phyloP scores from a whole-genome alignment of 92 coral and sea anemone species.

The Siderastrea radians region DNA sequence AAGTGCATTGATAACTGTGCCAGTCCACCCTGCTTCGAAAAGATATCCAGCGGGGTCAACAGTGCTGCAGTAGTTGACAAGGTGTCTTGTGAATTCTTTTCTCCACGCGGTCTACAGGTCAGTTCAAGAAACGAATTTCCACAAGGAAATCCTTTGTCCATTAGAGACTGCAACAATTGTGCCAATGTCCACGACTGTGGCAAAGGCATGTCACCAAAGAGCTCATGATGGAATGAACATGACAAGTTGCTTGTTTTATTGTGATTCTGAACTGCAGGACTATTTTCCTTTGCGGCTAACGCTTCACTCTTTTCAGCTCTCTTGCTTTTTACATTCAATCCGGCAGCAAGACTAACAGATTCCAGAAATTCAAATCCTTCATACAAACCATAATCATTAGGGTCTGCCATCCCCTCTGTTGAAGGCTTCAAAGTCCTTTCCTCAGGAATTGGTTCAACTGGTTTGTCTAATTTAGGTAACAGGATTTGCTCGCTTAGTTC shows the following conservation, averaged over 20 bases:
- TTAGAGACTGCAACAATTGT: constrained; percentile 73
- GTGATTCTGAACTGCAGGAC: constrained; percentile 42
- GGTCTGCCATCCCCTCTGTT: constrained; percentile 68
- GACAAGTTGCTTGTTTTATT: constrained; percentile 18
- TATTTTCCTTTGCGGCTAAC: constrained; percentile 46
- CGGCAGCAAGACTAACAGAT: constrained; percentile 84
- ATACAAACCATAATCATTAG: constrained; percentile 74
- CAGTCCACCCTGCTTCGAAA: constrained; percentile 88
- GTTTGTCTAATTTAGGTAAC: constrained; percentile 37
- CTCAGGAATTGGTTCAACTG: constrained; percentile 63
- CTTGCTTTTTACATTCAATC: constrained; percentile 91
- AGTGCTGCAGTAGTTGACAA: constrained; percentile 47
- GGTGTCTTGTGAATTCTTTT: not conserved
- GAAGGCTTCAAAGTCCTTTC: constrained; percentile 61
- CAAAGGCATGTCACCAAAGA: constrained; percentile 71
- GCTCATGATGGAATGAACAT: constrained; percentile 60
- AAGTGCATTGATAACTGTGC: constrained; percentile 86
- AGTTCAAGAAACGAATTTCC: constrained; percentile 82
- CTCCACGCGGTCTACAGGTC: constrained; percentile 48
- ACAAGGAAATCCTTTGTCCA: constrained; percentile 76
- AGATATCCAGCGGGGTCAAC: constrained; percentile 81
- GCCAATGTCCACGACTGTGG: constrained; percentile 73
- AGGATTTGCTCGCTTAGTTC: constrained; percentile 72
- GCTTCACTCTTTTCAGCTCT: constrained; percentile 78
- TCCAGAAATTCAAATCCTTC: constrained; percentile 83